Conservation (phyloP, 2,797 vertebrate genomes). For the Eidolon dupreanum region DNA sequence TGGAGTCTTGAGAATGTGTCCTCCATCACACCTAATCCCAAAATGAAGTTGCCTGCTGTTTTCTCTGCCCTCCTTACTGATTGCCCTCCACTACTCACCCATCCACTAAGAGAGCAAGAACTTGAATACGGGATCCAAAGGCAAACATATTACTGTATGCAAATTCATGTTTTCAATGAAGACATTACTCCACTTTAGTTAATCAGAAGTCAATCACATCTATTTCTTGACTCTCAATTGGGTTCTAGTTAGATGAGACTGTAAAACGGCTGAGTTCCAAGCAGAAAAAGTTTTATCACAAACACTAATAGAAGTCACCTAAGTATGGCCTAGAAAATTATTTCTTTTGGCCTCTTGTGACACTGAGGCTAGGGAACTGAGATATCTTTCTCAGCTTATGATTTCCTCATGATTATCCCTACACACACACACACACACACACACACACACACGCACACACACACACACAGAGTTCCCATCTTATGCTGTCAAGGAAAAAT, state of each 20-base stretch:
- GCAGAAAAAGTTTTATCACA: not conserved
- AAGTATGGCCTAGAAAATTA: not conserved
- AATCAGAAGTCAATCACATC: not conserved
- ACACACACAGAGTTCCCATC: not conserved
- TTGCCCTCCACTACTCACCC: not conserved
- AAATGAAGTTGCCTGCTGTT: not conserved
- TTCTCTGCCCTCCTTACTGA: not conserved
- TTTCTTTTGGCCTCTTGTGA: not conserved
- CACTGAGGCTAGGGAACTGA: not conserved
- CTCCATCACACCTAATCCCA: not conserved
- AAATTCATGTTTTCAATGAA: not conserved
- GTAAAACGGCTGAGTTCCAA: not conserved
- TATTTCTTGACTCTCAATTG: not conserved
- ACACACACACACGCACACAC: too few species aligned
- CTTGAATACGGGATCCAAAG: not conserved
- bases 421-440: too few species aligned
- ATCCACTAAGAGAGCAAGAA: not conserved
- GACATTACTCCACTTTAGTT: not conserved
- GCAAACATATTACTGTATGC: not conserved
- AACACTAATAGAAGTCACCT: not conserved
- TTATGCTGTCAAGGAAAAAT: not conserved
- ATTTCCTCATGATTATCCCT: not conserved
- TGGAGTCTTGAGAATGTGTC: not conserved
- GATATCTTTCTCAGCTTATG: not conserved
- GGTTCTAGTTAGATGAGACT: not conserved